Evolutionary conservation across 2,113 vertebrate genomes (phyloP).

Genomic region (Zapornia atra): DNA sequence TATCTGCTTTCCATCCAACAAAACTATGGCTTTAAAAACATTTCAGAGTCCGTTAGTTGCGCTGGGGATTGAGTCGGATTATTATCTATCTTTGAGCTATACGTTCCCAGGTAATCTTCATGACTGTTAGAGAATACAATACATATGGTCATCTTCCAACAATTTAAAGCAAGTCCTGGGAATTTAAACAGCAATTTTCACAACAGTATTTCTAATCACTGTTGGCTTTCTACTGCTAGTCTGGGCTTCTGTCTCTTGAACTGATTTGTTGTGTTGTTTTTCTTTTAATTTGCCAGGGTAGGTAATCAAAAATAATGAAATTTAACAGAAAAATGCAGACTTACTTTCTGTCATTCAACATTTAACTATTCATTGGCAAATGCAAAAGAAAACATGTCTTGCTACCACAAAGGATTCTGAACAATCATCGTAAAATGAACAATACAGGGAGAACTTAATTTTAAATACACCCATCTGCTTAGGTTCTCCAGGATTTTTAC

Average conservation of each 20-base stretch:
- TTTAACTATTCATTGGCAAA: slow-evolving; percentile 1
- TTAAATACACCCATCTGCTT: slow-evolving; percentile 9
- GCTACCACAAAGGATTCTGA: not conserved
- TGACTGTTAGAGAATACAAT: not conserved
- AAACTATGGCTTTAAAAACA: not conserved
- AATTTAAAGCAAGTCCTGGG: not conserved
- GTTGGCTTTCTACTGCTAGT: not conserved
- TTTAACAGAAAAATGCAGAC: not conserved
- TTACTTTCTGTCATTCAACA: not conserved
- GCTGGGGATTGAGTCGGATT: not conserved
- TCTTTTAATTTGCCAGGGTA: not conserved
- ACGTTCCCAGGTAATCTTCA: not conserved
- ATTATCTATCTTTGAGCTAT: not conserved
- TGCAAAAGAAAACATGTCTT: not conserved
- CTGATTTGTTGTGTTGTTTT: not conserved
- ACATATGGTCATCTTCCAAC: not conserved
- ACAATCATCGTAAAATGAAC: not conserved
- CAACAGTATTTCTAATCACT: not conserved
- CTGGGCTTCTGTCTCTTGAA: not conserved
- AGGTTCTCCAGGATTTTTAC: not conserved
- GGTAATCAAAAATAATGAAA: not conserved
- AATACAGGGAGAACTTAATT: not conserved
- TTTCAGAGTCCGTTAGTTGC: not conserved
- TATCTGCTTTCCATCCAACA: not conserved
- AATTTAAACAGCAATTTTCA: not conserved